Conservation (phyloP, 2,113 vertebrate species). For the Cariama cristata region DNA sequence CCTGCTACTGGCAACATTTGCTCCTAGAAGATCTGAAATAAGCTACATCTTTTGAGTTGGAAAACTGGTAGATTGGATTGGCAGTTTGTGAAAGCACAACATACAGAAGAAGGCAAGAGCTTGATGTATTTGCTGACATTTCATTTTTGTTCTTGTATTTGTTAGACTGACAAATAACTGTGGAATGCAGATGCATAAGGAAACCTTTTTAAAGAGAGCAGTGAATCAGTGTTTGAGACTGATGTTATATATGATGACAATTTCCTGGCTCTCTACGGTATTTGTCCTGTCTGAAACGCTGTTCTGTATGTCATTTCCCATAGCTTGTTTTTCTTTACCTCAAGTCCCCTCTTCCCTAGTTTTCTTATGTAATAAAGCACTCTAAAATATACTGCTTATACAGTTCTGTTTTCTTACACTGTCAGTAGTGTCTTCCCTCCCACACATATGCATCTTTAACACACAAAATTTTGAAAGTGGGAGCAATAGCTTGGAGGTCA, state of each 20-base stretch:
- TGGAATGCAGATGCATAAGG: neutral
- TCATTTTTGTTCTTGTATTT: constrained; percentile 20
- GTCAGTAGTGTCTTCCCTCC: neutral
- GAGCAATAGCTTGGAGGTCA: constrained; percentile 31
- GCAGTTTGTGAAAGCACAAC: neutral
- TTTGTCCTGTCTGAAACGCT: neutral
- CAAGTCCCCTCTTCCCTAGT: neutral
- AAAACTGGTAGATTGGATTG: neutral
- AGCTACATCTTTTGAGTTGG: neutral
- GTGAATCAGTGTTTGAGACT: neutral
- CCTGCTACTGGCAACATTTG: neutral
- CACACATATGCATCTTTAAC: neutral
- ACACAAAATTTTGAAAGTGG: neutral
- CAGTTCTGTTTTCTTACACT: neutral
- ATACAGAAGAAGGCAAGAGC: neutral
- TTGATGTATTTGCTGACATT: constrained; percentile 8
- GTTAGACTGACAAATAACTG: constrained; percentile 17
- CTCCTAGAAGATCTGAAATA: neutral
- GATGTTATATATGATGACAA: constrained; percentile 25
- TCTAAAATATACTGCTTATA: neutral
- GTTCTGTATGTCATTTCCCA: constrained; percentile 10
- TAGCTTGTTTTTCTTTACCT: constrained; percentile 13
- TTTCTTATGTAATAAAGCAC: neutral
- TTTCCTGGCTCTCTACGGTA: neutral
- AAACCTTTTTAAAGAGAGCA: neutral